Conservation (phyloP, 2,888 invertebrate genomes). For the Nemotelus nigrinus region DNA sequence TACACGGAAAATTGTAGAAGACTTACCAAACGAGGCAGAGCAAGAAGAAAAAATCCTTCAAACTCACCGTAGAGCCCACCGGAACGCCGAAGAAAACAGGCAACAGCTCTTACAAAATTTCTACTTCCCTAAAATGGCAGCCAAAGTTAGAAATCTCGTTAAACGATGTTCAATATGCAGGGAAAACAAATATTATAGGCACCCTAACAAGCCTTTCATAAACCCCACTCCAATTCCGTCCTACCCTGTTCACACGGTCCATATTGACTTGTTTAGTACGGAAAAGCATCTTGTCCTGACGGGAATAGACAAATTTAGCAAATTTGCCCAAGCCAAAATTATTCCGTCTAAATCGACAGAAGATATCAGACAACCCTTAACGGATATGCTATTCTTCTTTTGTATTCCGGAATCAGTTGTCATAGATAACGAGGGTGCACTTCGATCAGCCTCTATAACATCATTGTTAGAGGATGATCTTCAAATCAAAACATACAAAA, state of each 20-base stretch:
- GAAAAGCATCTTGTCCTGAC: conserved; percentile 32
- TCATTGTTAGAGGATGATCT: no score
- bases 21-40: no score
- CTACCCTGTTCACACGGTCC: conserved; percentile 29
- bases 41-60: no score
- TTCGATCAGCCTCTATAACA: no score
- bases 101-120: conserved; percentile 4
- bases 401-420: no score
- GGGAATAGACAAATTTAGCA: conserved; percentile 46
- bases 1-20: no score
- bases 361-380: no score
- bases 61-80: neutral
- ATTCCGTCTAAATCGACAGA: conserved; percentile 18
- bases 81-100: neutral
- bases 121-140: conserved; percentile 30
- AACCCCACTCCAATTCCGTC: conserved; percentile 10
- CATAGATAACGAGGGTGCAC: no score
- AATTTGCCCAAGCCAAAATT: conserved; percentile 30
- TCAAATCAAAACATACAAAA: no score
- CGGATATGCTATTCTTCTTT: no score
- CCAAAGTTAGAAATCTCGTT: conserved; percentile 1
- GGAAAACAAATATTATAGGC: conserved; percentile 14
- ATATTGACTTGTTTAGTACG: neutral
- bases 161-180: conserved; percentile 3
- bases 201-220: conserved; percentile 19